Conservation (phyloP, 2,888 invertebrate species). For the Bimastos eiseni region DNA sequence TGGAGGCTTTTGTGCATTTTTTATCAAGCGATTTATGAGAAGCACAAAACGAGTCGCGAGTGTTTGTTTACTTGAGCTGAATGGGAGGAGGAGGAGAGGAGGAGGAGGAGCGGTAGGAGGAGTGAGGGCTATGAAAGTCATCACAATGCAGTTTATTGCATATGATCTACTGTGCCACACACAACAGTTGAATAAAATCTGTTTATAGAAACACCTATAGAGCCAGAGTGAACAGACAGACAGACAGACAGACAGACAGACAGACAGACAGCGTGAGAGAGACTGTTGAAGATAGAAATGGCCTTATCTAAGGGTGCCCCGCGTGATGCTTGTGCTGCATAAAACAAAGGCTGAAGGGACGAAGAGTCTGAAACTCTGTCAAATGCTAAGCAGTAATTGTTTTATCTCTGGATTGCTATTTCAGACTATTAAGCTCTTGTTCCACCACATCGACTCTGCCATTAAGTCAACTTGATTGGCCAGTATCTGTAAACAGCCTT, state of each 20-base stretch:
- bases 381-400: background rate
- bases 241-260: background rate
- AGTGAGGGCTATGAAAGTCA: background rate
- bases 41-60: background rate
- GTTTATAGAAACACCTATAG: background rate
- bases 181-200: background rate
- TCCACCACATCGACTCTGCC: background rate
- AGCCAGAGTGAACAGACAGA: background rate
- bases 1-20: background rate
- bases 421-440: background rate
- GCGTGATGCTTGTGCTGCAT: background rate
- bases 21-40: background rate
- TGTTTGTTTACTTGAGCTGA: background rate
- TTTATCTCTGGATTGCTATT: background rate
- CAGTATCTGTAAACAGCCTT: background rate
- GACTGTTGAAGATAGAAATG: too few species aligned
- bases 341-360: background rate
- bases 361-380: background rate
- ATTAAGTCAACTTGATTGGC: background rate
- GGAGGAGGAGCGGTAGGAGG: too few species aligned
- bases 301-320: background rate
- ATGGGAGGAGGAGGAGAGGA: background rate
- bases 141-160: background rate
- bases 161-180: background rate
- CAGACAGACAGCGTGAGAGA: background rate